Evolutionary conservation across 1,140 invertebrate genomes (phyloP).

Genomic region (Meloidogyne hapla): DNA sequence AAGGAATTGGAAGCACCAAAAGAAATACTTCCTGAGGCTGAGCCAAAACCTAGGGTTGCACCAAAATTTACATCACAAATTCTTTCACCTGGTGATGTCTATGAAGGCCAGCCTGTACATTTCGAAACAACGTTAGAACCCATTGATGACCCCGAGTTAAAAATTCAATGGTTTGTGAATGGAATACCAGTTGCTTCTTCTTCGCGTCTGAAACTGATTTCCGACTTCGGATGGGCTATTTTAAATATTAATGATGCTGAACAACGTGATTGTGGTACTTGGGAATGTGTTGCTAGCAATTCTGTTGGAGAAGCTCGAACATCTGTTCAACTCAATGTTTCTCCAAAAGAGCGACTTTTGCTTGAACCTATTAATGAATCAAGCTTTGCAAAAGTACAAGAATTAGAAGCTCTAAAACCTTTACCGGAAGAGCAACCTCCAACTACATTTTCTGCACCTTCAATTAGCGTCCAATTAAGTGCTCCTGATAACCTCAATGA

Average conservation of each 20-base stretch:
- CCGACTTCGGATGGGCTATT: conserved; percentile 88
- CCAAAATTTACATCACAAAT: conserved; percentile 56
- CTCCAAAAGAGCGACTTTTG: conserved; percentile 81
- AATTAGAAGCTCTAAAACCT: conserved; percentile 74
- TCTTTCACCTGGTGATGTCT: conserved; percentile 70
- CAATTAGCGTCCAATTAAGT: conserved; percentile 83
- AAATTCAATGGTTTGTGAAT: conserved; percentile 80
- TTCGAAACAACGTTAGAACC: conserved; percentile 93
- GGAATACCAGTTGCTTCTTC: conserved; percentile 72
- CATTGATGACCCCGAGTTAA: conserved; percentile 90
- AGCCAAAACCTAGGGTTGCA: conserved; percentile 55
- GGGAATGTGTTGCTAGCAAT: conserved; percentile 60
- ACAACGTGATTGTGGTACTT: conserved; percentile 60
- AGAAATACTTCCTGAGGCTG: conserved; percentile 33
- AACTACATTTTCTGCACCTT: conserved; percentile 72
- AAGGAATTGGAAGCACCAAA: conserved; percentile 58
- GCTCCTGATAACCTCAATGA: conserved; percentile 78
- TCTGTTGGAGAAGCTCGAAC: conserved; percentile 55
- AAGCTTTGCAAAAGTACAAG: conserved; percentile 86
- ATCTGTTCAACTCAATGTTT: conserved; percentile 55
- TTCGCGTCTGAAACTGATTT: conserved; percentile 52
- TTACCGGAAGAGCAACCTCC: conserved; percentile 44
- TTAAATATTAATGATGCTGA: conserved; percentile 75
- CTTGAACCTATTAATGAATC: conserved; percentile 90
- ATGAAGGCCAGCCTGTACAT: conserved; percentile 89